Conservation (phyloP, 2,797 vertebrate species). For the Pogonophryne albipinna region DNA sequence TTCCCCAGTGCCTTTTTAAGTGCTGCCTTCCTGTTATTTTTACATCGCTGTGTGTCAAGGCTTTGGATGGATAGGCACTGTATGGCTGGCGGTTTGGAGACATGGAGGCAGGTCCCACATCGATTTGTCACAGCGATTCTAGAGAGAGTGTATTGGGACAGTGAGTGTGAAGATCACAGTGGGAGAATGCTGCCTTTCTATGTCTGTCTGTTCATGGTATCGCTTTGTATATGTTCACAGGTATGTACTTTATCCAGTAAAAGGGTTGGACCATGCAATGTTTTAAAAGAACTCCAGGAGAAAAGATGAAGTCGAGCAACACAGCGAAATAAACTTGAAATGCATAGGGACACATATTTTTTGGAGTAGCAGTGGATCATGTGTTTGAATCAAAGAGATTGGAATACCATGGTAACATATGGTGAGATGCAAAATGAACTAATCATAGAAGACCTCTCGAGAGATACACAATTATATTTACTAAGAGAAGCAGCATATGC, state of each 20-base stretch:
- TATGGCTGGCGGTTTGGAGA: slow-evolving; percentile 65
- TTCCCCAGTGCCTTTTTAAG: slow-evolving; percentile 74
- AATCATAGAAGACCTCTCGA: slow-evolving; percentile 34
- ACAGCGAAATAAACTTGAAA: slow-evolving; percentile 1
- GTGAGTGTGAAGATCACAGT: slow-evolving; percentile 50
- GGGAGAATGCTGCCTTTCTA: slow-evolving; percentile 31
- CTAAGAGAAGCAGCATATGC: slow-evolving; percentile 29
- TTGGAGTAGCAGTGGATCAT: slow-evolving; percentile 21
- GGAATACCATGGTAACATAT: slow-evolving; percentile 49
- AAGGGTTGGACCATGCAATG: slow-evolving; percentile 11
- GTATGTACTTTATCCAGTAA: slow-evolving; percentile 13
- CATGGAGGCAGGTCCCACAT: slow-evolving; percentile 62
- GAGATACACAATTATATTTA: slow-evolving; percentile 32
- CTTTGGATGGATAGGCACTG: slow-evolving; percentile 67
- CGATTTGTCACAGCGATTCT: slow-evolving; percentile 66
- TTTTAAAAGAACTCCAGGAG: slow-evolving; percentile 7
- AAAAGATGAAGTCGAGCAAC: slow-evolving; percentile 10
- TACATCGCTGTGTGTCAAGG: slow-evolving; percentile 69
- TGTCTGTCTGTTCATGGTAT: slow-evolving; percentile 31
- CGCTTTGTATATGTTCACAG: slow-evolving; percentile 17
- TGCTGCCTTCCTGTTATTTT: slow-evolving; percentile 75
- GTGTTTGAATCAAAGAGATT: slow-evolving; percentile 51
- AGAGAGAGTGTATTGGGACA: slow-evolving; percentile 35
- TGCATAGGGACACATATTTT: slow-evolving; percentile 33
- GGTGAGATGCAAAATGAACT: slow-evolving; percentile 37